Base-by-base conservation (phyloP, 2,797 vertebrate species). In the Enteromius thamalakanensis region DNA sequence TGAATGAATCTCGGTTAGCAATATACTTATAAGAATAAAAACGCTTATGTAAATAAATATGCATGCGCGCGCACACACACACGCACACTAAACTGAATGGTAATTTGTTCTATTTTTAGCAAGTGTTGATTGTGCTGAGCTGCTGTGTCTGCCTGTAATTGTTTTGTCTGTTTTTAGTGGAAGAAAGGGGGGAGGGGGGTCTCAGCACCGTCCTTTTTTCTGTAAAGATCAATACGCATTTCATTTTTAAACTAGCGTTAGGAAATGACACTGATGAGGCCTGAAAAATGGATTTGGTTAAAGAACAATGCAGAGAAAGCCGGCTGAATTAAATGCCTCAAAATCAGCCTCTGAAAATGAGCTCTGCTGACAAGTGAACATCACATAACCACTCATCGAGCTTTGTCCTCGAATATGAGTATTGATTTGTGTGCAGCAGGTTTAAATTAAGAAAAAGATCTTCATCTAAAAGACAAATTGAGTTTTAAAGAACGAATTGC, bases 101-200 rank as follows among this genome's bases (percentile, higher is more conserved):
- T 68, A 75, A 78, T 83, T 51, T 65, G 68, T 81, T 86, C 77
- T 58, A 82, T 84, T 86, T 83, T 85, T 85, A 85, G 74, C 60
- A 79, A 58, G 65, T 74, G 42, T 74, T 78, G 62, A 76, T 69
- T 72, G 76, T 82, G 82, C 79, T 70, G 79, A 72, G 74, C 79
- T 65, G 47, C 83, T 67, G 67, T n/a, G 10, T 86, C 82, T 84
- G 84, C 29, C 79, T 76, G 34, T 85, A 84, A 85, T 85, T 76
- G 86, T 83, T 87, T 85, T 83, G 85, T 87, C 82, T 70, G 64
- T 84, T 84, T 79, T 77, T 65, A 78, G 49, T 58, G 51, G 17
- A n/a, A 32, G 15, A 29, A 42, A 62, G 2, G 0, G 1, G 49
- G 26, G 51, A 37, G 29, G 34, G 12, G 5, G 49, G 26, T 40